Evolutionary conservation across 1,140 invertebrate genomes (phyloP), one percentile per base, ranked within the genome.

Genomic region (Heliothis virescens): DNA sequence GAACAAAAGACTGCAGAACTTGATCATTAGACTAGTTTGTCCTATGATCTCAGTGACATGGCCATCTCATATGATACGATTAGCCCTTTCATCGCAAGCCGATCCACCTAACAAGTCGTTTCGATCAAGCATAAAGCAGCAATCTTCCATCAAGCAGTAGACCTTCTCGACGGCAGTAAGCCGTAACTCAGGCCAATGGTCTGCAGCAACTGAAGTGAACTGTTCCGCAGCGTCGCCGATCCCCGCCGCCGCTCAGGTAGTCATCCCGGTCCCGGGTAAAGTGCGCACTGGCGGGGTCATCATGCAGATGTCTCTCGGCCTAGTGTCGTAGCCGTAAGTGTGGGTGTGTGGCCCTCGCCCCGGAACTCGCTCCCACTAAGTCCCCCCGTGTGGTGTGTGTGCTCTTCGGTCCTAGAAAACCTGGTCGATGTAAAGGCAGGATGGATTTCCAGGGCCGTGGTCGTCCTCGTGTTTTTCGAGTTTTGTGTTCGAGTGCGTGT

Each of bases 221-320:
- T 92, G 90, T 81, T 92, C 69, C 86, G 73, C 90, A 91, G 91
- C 88, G 79, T 79, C 85, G 59, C 77, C 87, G 76, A 75, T 83
- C 82, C 67, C 83, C 83, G 21, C 82, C 84, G 85, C 92, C n/a
- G 92, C 92, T 53, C 85, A 88, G 73, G 87, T 87, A 57, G 94
- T 95, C 79, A 83, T 94, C 78, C 94, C 94, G n/a, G 90, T 91
- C 72, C 93, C 94, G 52, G 94, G 94, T 82, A 90, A 88, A 86
- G 92, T 95, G 67, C 92, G 91, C 81, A 89, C 82, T 76, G 93
- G 90, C 69, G 87, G 91, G 83, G 85, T 87, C 77, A 82, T 87
- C 83, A 79, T 88, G 86, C 87, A 88, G 82, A 84, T 81, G 72
- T 85, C 84, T 74, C 86, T 83, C 81, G 87, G 87, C 83, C 85